These are phyloP conservation scores for Psylliodes chrysocephalus DNA, from an alignment of 2,888 invertebrate genomes.

Conservation along the genomic window DNA sequence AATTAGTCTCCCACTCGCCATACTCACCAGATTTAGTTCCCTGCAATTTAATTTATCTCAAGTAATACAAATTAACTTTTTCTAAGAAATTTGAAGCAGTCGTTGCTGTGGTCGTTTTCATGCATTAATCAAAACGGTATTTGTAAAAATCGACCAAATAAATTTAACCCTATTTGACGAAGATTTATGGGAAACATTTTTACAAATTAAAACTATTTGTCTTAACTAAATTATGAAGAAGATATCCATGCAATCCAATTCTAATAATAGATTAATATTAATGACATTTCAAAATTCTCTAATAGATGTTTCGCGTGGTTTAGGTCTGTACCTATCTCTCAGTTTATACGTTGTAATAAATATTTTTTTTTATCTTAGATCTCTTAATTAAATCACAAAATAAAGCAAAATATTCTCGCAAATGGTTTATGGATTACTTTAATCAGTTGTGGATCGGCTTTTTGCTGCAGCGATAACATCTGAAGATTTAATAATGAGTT, in stretches of 20 bases:
- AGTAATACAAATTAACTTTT: too few species aligned
- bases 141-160: background rate
- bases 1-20: too few species aligned
- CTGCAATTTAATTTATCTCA: too few species aligned
- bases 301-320: slow-evolving; percentile 29
- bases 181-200: background rate
- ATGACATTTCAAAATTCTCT: slow-evolving; percentile 22
- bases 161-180: background rate
- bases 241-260: slow-evolving; percentile 16
- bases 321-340: slow-evolving; percentile 13
- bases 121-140: too few species aligned
- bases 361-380: slow-evolving; percentile 10
- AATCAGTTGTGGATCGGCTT: slow-evolving; percentile 2
- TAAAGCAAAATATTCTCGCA: background rate
- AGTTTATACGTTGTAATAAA: slow-evolving; percentile 17
- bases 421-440: slow-evolving; percentile 6
- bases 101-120: too few species aligned
- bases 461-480: slow-evolving; percentile 2
- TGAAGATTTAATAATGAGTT: slow-evolving; percentile 17
- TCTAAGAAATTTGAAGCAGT: too few species aligned
- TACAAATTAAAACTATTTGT: background rate
- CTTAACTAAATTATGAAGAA: slow-evolving; percentile 10
- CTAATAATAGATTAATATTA: slow-evolving; percentile 28
- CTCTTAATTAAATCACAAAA: slow-evolving; percentile 17
- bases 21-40: too few species aligned